Evolutionary conservation across 2,797 vertebrate genomes (phyloP).

Genomic region (Masticophis lateralis): DNA sequence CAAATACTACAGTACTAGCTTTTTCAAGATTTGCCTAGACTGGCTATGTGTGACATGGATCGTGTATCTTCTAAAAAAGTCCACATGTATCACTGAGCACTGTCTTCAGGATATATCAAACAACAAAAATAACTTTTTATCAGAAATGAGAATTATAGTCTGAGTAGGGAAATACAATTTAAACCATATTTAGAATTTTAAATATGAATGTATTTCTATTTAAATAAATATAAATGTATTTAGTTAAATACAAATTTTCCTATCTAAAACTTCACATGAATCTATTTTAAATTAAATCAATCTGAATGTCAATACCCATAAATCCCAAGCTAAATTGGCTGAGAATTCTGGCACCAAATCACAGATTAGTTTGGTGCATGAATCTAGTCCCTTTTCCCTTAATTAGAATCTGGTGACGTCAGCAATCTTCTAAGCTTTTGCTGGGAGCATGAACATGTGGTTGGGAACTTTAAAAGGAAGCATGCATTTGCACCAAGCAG

Average conservation of each 20-base stretch:
- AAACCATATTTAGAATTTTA: background rate
- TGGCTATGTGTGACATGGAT: background rate
- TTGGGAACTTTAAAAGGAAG: background rate
- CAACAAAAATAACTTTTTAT: background rate
- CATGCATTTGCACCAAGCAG: background rate
- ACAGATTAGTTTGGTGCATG: background rate
- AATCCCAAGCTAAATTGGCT: background rate
- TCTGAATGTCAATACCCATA: background rate
- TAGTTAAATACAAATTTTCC: background rate
- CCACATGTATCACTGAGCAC: background rate
- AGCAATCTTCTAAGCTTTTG: background rate
- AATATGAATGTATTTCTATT: background rate
- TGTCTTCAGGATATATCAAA: background rate
- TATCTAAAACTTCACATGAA: background rate
- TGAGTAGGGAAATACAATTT: background rate
- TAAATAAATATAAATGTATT: background rate
- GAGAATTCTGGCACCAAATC: background rate
- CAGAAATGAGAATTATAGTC: background rate
- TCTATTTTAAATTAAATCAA: background rate
- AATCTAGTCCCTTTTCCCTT: background rate
- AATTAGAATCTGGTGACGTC: background rate
- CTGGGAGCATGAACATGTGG: background rate
- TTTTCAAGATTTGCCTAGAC: background rate
- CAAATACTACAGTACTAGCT: background rate
- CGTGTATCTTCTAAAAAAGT: background rate